Conservation (phyloP, 2,797 vertebrate species). For the Pyrocephalus nanus region DNA sequence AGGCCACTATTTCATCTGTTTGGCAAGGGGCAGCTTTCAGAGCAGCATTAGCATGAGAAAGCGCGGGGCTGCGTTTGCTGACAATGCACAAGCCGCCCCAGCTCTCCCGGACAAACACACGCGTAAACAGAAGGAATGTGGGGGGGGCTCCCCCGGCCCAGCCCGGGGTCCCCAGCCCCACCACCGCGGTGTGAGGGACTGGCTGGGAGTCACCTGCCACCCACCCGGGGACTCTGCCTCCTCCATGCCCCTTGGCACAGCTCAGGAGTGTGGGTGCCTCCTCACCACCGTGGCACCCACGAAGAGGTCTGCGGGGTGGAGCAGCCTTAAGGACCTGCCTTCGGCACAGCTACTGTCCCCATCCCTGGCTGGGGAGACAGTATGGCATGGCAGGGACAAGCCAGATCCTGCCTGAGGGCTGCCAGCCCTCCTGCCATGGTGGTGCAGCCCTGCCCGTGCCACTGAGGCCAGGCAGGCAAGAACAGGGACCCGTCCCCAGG, state of each 20-base stretch:
- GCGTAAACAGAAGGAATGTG: slow-evolving; percentile 96
- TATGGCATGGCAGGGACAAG: background rate
- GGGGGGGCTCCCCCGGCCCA: slow-evolving; percentile 37
- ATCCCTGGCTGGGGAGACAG: no score
- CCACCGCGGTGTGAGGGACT: background rate
- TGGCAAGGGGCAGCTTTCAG: slow-evolving; percentile 93
- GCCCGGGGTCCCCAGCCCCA: slow-evolving; percentile 2
- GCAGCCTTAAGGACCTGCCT: background rate
- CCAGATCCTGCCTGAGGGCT: background rate
- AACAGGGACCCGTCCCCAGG: background rate
- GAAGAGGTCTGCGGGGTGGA: background rate
- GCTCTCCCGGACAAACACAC: slow-evolving; percentile 95
- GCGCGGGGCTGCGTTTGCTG: slow-evolving; percentile 86
- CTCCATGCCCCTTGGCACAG: background rate
- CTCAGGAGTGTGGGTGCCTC: background rate
- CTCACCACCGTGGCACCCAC: background rate
- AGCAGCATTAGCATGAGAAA: slow-evolving; percentile 96
- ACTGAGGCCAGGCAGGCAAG: fast-evolving
- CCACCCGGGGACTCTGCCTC: background rate
- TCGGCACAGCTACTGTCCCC: background rate
- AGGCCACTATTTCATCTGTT: slow-evolving; percentile 95
- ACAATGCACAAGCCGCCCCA: slow-evolving; percentile 88
- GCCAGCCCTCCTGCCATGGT: background rate
- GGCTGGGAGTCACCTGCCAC: background rate
- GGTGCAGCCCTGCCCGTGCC: fast-evolving